Conservation (phyloP, 2,113 vertebrate genomes). For the Vombatus ursinus region DNA sequence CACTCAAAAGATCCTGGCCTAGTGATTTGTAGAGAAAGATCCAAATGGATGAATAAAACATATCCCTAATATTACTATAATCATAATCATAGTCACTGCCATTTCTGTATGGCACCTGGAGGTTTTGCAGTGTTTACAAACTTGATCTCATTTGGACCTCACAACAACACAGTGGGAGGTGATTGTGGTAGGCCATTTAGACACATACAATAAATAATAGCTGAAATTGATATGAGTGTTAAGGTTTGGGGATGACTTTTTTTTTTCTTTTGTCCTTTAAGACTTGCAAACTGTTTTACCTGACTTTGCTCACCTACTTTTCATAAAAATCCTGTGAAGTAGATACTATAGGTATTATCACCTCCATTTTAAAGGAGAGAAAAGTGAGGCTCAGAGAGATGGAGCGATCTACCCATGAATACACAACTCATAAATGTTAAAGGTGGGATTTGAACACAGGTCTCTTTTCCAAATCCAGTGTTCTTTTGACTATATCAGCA, state of each 20-base stretch:
- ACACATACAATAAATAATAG: not conserved
- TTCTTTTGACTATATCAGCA: not conserved
- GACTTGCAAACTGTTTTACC: not conserved
- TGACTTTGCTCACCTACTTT: not conserved
- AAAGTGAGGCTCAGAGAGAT: not conserved
- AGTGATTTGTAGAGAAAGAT: not conserved
- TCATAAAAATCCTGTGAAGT: not conserved
- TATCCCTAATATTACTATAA: not conserved
- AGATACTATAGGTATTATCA: not conserved
- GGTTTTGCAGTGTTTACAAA: not conserved
- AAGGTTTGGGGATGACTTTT: not conserved
- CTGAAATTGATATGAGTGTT: not conserved
- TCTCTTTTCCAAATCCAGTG: not conserved
- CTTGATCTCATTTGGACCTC: not conserved
- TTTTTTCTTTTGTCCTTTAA: not conserved
- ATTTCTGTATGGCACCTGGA: not conserved
- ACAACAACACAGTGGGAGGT: not conserved
- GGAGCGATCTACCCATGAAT: not conserved
- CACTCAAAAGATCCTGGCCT: not conserved
- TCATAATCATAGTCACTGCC: too few species aligned
- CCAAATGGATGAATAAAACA: not conserved
- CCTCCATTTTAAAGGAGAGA: not conserved
- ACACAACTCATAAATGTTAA: not conserved
- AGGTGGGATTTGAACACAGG: not conserved
- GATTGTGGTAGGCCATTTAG: not conserved